Percentiles rank a stretch among this genome's conserved stretches.
Evolutionary conservation across 2,113 vertebrate genomes (phyloP).

Genomic region (Ctenomys sociabilis): DNA sequence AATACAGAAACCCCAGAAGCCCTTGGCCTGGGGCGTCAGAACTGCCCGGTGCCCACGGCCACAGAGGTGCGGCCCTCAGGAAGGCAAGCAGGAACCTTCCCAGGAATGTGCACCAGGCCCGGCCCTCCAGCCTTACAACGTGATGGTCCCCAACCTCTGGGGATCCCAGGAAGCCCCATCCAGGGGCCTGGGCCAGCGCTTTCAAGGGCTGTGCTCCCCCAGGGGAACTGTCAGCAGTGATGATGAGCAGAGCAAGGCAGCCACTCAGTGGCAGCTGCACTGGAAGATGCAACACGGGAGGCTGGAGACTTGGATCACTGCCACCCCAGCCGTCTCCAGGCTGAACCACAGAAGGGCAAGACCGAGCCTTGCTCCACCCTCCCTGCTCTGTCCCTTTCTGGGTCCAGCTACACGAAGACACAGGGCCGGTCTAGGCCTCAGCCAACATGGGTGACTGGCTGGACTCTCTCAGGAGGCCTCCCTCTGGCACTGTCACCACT

Average conservation of each 20-base stretch:
- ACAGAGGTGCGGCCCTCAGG: not conserved
- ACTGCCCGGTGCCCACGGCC: constrained; percentile 43
- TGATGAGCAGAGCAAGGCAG: constrained; percentile 21
- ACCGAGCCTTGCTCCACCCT: not conserved
- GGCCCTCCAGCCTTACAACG: constrained; percentile 70
- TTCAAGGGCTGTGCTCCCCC: not conserved
- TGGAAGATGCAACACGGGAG: fast-evolving
- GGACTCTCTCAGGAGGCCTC: not conserved
- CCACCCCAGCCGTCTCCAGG: not conserved
- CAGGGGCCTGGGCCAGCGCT: not conserved
- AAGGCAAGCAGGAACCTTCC: not conserved
- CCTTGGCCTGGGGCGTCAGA: constrained; percentile 69
- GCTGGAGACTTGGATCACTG: not conserved
- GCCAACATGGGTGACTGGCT: not conserved
- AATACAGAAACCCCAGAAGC: constrained; percentile 15
- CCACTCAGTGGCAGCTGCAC: not conserved
- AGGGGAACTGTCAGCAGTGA: constrained; percentile 6
- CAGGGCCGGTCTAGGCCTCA: not conserved
- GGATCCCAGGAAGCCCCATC: constrained; percentile 42
- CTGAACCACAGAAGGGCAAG: not conserved
- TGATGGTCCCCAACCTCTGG: constrained; percentile 74
- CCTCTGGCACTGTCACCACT: not conserved
- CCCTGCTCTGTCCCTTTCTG: not conserved
- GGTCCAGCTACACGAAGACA: not conserved
- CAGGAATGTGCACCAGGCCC: constrained; percentile 30